These are phyloP conservation scores for Sebastes matsubarae DNA, from an alignment of 2,797 vertebrate genomes.

Conservation along the genomic window DNA sequence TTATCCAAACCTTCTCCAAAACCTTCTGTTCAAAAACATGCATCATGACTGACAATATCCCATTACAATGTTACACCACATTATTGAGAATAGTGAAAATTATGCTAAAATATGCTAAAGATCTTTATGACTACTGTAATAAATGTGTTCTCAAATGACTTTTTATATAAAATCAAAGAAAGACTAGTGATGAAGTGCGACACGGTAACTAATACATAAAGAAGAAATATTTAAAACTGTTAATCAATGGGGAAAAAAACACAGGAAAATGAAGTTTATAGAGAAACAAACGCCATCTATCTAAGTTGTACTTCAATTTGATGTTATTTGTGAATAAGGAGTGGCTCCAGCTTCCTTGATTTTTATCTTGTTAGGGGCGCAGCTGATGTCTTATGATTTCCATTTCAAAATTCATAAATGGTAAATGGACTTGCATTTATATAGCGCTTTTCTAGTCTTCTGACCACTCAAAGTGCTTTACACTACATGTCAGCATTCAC, in stretches of 20 bases:
- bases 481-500: no score
- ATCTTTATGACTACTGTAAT: neutral
- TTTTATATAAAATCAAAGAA: neutral
- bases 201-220: neutral
- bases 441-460: no score
- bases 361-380: slow-evolving; percentile 6
- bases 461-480: no score
- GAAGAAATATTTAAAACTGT: neutral
- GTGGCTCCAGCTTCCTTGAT: slow-evolving; percentile 32
- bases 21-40: neutral
- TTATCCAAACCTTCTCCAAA: neutral
- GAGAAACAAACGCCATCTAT: neutral
- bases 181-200: neutral
- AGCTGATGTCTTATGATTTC: neutral
- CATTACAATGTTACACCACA: neutral
- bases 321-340: slow-evolving; percentile 14
- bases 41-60: neutral
- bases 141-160: neutral
- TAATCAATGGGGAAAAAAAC: neutral
- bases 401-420: neutral
- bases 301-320: neutral
- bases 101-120: neutral
- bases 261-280: neutral
- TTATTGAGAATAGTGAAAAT: neutral
- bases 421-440: no score